phyloP scores from a whole-genome alignment of 1,140 invertebrate genomes.

The Lordiphosa stackelbergi region DNA sequence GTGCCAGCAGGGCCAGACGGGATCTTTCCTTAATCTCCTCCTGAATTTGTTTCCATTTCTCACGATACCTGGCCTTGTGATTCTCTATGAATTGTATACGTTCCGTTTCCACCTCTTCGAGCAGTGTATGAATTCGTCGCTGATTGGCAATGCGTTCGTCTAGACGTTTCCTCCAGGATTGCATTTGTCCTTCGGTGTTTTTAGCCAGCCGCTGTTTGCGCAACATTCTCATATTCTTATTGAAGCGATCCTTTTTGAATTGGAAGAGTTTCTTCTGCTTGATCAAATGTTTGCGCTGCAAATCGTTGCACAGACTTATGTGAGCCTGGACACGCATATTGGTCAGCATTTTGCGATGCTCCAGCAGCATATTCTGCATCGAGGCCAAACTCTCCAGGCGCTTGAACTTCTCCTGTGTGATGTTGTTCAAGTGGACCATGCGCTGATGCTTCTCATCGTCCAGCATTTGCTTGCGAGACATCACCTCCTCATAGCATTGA shows the following conservation, averaged over 20 bases:
- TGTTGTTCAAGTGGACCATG: slow-evolving; percentile 35
- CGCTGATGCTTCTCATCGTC: slow-evolving; percentile 40
- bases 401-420: slow-evolving; percentile 49
- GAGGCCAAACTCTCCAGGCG: slow-evolving; percentile 38
- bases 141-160: slow-evolving; percentile 61
- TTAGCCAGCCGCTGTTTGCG: slow-evolving; percentile 35
- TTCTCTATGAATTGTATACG: slow-evolving; percentile 51
- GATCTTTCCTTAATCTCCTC: slow-evolving; percentile 52
- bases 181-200: slow-evolving; percentile 42
- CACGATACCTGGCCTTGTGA: slow-evolving; percentile 42
- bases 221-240: slow-evolving; percentile 53
- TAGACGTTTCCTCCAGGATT: slow-evolving; percentile 61
- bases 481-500: slow-evolving; percentile 48
- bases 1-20: background rate
- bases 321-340: slow-evolving; percentile 56
- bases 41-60: slow-evolving; percentile 62
- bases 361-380: slow-evolving; percentile 46
- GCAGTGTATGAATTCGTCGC: slow-evolving; percentile 37
- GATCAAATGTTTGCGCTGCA: slow-evolving; percentile 63
- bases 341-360: slow-evolving; percentile 61
- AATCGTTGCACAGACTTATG: slow-evolving; percentile 44
- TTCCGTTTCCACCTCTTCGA: slow-evolving; percentile 42
- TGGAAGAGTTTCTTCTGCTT: slow-evolving; percentile 70
- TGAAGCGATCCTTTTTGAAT: slow-evolving; percentile 65
- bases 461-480: slow-evolving; percentile 40